Percentiles rank a stretch among this genome's conserved stretches.
Evolutionary conservation across 1,140 invertebrate species (phyloP).

Genomic region (Harlomillsia oculata): DNA sequence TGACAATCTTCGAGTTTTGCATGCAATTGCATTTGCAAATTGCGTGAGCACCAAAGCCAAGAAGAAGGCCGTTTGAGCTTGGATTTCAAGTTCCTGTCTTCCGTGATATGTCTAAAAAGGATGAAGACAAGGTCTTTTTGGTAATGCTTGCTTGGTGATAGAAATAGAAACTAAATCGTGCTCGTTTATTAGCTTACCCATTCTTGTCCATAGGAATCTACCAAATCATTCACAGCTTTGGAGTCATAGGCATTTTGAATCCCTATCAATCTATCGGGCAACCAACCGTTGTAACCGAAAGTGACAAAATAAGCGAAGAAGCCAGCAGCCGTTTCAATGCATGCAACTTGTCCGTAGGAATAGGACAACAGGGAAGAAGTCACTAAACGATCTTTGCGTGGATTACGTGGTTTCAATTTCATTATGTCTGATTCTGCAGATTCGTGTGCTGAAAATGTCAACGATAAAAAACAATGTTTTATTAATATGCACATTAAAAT

Average conservation of each 20-base stretch:
- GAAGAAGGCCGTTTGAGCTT: constrained; percentile 26
- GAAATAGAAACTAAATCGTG: background rate
- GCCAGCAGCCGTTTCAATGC: constrained; percentile 41
- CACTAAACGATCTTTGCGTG: constrained; percentile 53
- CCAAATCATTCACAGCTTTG: constrained; percentile 46
- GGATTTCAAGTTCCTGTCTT: constrained; percentile 10
- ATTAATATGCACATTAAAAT: constrained; percentile 40
- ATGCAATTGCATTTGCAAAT: constrained; percentile 27
- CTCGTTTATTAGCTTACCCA: constrained; percentile 42
- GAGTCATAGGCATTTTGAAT: constrained; percentile 47
- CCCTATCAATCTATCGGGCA: constrained; percentile 41
- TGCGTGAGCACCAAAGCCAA: constrained; percentile 22
- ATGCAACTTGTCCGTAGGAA: constrained; percentile 43
- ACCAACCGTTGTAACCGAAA: constrained; percentile 46
- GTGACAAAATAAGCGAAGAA: constrained; percentile 48
- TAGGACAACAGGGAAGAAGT: constrained; percentile 35
- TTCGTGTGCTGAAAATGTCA: constrained; percentile 48
- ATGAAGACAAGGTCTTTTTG: background rate
- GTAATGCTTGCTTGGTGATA: background rate
- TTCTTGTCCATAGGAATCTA: constrained; percentile 51
- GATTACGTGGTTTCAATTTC: constrained; percentile 56
- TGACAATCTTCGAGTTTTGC: constrained; percentile 30
- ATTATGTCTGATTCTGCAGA: constrained; percentile 57
- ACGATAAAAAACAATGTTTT: constrained; percentile 46
- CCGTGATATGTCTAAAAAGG: constrained; percentile 6